Conservation (phyloP, 2,113 vertebrate species). For the Dipodomys spectabilis region DNA sequence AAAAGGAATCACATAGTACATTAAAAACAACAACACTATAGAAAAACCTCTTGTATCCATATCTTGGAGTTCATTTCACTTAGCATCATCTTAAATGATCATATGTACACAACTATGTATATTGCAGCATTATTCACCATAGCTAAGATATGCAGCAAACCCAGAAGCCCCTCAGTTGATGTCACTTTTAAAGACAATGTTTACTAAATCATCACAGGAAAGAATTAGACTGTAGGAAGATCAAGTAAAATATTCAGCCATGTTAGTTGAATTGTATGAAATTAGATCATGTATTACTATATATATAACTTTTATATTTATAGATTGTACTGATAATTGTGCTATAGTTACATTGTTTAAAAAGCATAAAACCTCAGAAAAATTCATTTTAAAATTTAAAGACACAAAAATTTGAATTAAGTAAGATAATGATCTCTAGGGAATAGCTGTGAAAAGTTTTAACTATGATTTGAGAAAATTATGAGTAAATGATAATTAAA, state of each 20-base stretch:
- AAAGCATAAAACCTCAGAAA: not conserved
- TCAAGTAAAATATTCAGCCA: constrained; percentile 42
- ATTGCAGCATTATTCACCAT: too few species aligned
- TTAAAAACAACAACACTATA: too few species aligned
- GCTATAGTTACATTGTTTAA: constrained; percentile 34
- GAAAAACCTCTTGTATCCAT: too few species aligned
- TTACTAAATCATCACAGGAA: not conserved
- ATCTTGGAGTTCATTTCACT: too few species aligned
- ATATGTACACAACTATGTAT: too few species aligned
- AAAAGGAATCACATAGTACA: too few species aligned
- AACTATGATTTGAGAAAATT: constrained; percentile 59
- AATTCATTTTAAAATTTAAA: constrained; percentile 29
- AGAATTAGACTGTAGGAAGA: not conserved
- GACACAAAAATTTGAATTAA: constrained; percentile 53
- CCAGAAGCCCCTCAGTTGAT: not conserved
- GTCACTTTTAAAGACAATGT: constrained; percentile 2
- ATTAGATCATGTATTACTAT: constrained; percentile 12
- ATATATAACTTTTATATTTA: constrained; percentile 30
- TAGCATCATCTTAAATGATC: too few species aligned
- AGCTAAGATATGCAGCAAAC: too few species aligned
- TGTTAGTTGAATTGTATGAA: constrained; percentile 36
- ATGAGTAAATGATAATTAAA: constrained; percentile 66
- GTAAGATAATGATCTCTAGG: constrained; percentile 1
- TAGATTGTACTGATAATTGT: constrained; percentile 26
- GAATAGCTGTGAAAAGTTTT: constrained; percentile 52